These are phyloP conservation scores for Orthonyx spaldingii DNA, from an alignment of 2,113 vertebrate species.

Conservation along the genomic window DNA sequence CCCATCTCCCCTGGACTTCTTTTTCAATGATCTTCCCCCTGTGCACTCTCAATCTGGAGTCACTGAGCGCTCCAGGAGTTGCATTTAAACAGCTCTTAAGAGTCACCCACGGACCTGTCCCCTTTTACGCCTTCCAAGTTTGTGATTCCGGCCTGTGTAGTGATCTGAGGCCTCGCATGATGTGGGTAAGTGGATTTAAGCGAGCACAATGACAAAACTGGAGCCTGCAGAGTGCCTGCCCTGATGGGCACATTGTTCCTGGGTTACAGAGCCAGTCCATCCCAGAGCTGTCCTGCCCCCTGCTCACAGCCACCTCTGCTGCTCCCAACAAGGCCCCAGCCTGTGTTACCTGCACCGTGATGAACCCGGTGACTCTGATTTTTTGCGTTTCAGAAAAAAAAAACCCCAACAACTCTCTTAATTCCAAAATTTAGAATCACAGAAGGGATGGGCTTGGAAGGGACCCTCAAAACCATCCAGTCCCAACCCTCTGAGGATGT, in stretches of 20 bases:
- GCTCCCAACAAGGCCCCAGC: neutral
- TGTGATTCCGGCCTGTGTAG: neutral
- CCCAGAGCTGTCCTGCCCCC: neutral
- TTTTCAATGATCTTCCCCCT: neutral
- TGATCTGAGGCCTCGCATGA: neutral
- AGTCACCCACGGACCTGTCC: neutral
- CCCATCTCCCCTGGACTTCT: too few species aligned
- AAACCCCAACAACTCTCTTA: neutral
- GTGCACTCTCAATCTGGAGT: neutral
- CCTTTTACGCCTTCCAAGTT: neutral
- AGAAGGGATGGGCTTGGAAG: too few species aligned
- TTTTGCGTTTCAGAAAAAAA: neutral
- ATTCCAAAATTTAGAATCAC: neutral
- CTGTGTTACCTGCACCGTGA: accelerated
- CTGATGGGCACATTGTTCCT: accelerated
- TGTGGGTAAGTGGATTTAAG: neutral
- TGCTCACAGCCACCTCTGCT: neutral
- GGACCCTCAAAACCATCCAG: neutral
- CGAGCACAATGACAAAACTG: neutral
- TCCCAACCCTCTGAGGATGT: neutral
- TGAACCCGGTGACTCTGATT: too few species aligned
- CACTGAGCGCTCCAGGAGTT: neutral
- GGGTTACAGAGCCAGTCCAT: neutral
- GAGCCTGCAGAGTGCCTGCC: neutral
- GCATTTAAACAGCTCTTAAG: neutral